Base-by-base conservation (phyloP, 2,888 invertebrate species). In the Drosophila kambysellisi region DNA sequence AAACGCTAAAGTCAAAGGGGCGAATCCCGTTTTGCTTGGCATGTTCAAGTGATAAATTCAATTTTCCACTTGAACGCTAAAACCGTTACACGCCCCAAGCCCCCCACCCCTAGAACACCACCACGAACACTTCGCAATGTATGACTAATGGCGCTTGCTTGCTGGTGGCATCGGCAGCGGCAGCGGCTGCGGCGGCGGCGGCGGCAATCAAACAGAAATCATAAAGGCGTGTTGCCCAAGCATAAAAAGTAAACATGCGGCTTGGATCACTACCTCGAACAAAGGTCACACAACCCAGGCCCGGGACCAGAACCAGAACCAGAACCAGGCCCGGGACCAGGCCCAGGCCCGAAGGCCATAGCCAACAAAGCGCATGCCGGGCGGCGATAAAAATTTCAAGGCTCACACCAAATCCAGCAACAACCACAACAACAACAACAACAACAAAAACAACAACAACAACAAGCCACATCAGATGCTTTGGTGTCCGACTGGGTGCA, bases 21-120 rank as follows among this genome's bases (percentile, higher is more conserved):
- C 66, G 52, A 51, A 51, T 74, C 20, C 57, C 60, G 69, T 71
- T 77, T 77, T 59, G 83, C 73, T 76, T 88, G 84, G 83, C 90
- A 86, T 82, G 78, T 87, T 87, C 87, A 90, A 90, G 89, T 87
- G 90, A 87, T 89, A 87, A 87, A 87, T 88, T 87, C 89, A 87
- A 87, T 87, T 87, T 87, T 87, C 87, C 87, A 87, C 87, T 87
- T 90, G 90, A 87, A 76, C 84, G 90, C 84, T 79, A 74, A 61
- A 76, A 70, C 57, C 71, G 52, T 61, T 41, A 25, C 58, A 59
- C 70, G 54, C 66, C 66, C 30, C 54, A 46, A 2, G 25, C 48
- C 43, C 9, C n/a, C 11, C 50, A 50, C n/a, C 29, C 17, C 25
- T 25, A 25, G 7, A 17, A 6, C 17, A 37, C 4, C 39, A n/a